A percentile compares a stretch with the other conserved stretches of the same genome.
These are phyloP conservation scores for Helogale parvula DNA, from an alignment of 2,113 vertebrate species.

Conservation along the genomic window DNA sequence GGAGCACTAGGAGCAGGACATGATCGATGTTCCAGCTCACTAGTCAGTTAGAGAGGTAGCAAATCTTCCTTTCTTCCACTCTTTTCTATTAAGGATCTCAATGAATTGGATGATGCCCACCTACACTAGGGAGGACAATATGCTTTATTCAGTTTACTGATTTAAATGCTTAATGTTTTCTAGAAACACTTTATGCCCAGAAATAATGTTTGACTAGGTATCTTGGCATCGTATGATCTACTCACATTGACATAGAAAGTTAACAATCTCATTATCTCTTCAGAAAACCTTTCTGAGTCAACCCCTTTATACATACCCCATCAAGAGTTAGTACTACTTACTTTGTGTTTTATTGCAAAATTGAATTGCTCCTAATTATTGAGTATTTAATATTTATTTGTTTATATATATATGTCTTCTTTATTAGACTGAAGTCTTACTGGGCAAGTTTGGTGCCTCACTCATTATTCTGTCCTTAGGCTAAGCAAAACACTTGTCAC, in stretches of 20 bases:
- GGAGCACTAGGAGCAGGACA: not conserved
- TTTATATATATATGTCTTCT: not conserved
- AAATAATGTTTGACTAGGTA: not conserved
- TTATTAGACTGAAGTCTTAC: not conserved
- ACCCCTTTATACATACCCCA: not conserved
- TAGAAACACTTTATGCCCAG: not conserved
- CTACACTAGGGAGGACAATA: not conserved
- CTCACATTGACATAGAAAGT: not conserved
- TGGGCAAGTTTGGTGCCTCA: not conserved
- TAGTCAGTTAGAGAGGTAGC: not conserved
- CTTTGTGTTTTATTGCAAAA: not conserved
- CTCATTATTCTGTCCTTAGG: not conserved
- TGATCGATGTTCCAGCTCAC: not conserved
- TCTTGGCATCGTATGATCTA: not conserved
- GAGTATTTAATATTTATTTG: not conserved
- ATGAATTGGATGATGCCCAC: not conserved
- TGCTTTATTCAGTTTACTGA: not conserved
- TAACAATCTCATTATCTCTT: not conserved
- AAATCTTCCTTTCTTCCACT: not conserved
- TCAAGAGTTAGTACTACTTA: not conserved
- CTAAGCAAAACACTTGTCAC: not conserved
- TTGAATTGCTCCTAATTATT: not conserved
- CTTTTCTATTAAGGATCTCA: not conserved
- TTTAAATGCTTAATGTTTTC: not conserved
- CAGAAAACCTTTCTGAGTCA: not conserved